phyloP scores from a whole-genome alignment of 2,797 vertebrate species.

The Oryzias dopingdopingensis region DNA sequence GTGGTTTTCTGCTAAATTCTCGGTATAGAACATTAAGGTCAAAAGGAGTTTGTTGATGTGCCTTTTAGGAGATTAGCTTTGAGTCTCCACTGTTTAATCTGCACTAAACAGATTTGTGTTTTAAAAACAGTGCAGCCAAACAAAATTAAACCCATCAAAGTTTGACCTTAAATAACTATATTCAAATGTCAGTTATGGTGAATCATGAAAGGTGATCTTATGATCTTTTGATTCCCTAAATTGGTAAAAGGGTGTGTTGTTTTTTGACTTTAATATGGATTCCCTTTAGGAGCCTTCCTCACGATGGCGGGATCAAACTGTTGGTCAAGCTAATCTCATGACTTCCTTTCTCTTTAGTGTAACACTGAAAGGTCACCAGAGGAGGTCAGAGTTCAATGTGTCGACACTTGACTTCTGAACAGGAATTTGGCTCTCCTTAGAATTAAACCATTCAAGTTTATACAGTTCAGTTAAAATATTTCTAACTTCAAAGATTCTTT shows the following conservation, averaged over 20 bases:
- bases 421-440: not conserved
- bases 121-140: no score
- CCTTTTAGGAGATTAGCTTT: no score
- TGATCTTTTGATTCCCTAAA: constrained; percentile 1
- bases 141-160: no score
- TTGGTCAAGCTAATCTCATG: constrained; percentile 20
- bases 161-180: no score
- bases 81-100: no score
- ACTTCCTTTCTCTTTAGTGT: constrained; percentile 24
- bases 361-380: constrained; percentile 43
- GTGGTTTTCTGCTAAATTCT: no score
- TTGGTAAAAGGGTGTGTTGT: constrained; percentile 1
- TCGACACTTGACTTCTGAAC: constrained; percentile 7
- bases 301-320: constrained; percentile 6
- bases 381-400: constrained; percentile 32
- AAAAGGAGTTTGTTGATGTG: no score
- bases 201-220: not conserved
- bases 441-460: not conserved
- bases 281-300: not conserved
- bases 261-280: not conserved
- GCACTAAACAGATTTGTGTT: no score
- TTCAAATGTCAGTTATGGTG: not conserved
- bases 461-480: not conserved
- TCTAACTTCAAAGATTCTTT: not conserved
- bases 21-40: no score